A percentile compares a stretch with the other conserved stretches of the same genome.
Conservation (phyloP, 2,888 invertebrate genomes). For the Nowickia ferox region DNA sequence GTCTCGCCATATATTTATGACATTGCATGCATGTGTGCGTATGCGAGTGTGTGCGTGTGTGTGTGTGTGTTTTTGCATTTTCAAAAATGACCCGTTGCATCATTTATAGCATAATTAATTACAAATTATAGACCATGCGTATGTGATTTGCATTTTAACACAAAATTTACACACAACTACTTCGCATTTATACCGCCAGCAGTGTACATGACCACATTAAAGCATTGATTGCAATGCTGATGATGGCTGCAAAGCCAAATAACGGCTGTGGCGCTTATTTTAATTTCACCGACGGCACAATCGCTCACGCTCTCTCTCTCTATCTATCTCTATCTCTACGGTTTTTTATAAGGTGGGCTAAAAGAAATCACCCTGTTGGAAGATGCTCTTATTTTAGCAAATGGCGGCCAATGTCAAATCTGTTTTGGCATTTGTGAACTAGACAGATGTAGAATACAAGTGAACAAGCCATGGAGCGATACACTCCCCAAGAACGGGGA, state of each 20-base stretch:
- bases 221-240: constrained; percentile 49
- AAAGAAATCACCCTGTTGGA: too few relatives aligned
- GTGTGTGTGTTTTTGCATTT: constrained; percentile 22
- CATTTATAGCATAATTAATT: constrained; percentile 81
- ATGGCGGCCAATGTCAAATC: too few relatives aligned
- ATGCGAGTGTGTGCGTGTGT: neutral
- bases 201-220: constrained; percentile 57
- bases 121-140: constrained; percentile 77
- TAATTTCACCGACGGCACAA: neutral
- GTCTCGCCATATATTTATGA: neutral
- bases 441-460: too few relatives aligned
- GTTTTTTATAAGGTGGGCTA: too few relatives aligned
- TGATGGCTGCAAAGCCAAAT: constrained; percentile 15
- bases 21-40: neutral
- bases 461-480: too few relatives aligned
- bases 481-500: too few relatives aligned
- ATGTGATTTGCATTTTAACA: constrained; percentile 67
- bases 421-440: too few relatives aligned
- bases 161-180: constrained; percentile 37
- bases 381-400: too few relatives aligned
- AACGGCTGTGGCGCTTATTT: neutral
- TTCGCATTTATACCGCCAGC: constrained; percentile 52
- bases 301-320: too few relatives aligned
- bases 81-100: constrained; percentile 71
- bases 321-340: too few relatives aligned